These are phyloP conservation scores for Stratiomys singularior DNA, from an alignment of 2,888 invertebrate genomes.

Conservation along the genomic window DNA sequence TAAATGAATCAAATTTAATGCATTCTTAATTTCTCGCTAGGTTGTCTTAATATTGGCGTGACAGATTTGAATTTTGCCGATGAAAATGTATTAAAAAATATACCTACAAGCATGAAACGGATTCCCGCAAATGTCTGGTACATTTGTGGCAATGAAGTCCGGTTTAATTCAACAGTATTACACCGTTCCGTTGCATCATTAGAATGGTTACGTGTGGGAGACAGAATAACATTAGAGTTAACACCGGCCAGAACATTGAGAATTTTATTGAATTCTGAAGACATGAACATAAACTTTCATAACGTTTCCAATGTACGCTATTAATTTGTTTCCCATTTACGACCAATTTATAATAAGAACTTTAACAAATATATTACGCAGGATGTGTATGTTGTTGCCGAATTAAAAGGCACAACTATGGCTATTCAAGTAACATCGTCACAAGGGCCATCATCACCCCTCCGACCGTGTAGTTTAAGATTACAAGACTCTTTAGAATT, in stretches of 20 bases:
- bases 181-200: conserved; percentile 74
- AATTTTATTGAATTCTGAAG: conserved; percentile 84
- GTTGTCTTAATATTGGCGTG: conserved; percentile 82
- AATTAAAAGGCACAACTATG: conserved; percentile 81
- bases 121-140: conserved; percentile 73
- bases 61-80: conserved; percentile 75
- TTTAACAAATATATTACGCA: conserved; percentile 59
- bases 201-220: conserved; percentile 84
- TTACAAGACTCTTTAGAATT: conserved; percentile 73
- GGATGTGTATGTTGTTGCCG: conserved; percentile 85
- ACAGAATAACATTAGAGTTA: conserved; percentile 79
- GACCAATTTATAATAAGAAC: background rate
- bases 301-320: conserved; percentile 79
- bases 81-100: conserved; percentile 72
- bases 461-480: conserved; percentile 66
- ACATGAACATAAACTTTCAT: conserved; percentile 78
- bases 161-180: conserved; percentile 73
- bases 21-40: too few species aligned
- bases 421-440: conserved; percentile 79
- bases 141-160: conserved; percentile 72
- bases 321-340: too few species aligned
- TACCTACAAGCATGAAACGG: conserved; percentile 73
- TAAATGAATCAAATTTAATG: too few species aligned
- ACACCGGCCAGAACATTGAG: conserved; percentile 76
- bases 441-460: conserved; percentile 67